Percentiles rank a stretch among this genome's conserved stretches.
These are phyloP conservation scores for Cynopterus brachyotis DNA, from an alignment of 2,113 vertebrate species.

Conservation along the genomic window DNA sequence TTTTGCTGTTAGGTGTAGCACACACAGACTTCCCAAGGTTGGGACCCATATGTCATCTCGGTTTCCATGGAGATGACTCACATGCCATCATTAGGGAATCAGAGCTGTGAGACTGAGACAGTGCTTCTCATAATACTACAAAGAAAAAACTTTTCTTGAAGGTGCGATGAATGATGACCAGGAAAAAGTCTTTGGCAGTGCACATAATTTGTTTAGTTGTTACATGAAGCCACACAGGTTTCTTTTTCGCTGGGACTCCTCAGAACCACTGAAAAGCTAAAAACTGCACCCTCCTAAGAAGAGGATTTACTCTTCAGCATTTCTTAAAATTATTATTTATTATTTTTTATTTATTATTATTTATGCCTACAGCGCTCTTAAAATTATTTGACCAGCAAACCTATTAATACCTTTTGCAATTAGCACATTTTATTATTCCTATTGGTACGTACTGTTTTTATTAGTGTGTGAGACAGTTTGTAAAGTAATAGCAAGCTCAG, in stretches of 20 bases:
- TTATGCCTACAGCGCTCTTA: background rate
- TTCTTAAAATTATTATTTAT: background rate
- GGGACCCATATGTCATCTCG: accelerated
- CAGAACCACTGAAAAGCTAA: background rate
- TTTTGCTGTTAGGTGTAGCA: background rate
- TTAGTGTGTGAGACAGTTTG: background rate
- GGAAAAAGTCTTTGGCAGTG: background rate
- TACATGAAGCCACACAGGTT: background rate
- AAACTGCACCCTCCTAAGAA: background rate
- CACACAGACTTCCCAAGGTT: background rate
- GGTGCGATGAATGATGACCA: background rate
- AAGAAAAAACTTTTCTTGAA: background rate
- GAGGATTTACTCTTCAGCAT: background rate
- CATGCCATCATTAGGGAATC: background rate
- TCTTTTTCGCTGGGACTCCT: background rate
- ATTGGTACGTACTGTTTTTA: background rate
- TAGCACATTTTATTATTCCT: background rate
- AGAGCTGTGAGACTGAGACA: background rate
- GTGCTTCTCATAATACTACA: background rate
- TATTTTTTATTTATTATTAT: no score
- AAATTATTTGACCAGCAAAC: background rate
- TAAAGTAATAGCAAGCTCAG: background rate
- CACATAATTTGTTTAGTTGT: background rate
- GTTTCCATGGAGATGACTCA: background rate
- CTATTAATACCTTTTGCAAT: background rate